Conservation (phyloP, 1,140 invertebrate species). For the Drosophila nannoptera region DNA sequence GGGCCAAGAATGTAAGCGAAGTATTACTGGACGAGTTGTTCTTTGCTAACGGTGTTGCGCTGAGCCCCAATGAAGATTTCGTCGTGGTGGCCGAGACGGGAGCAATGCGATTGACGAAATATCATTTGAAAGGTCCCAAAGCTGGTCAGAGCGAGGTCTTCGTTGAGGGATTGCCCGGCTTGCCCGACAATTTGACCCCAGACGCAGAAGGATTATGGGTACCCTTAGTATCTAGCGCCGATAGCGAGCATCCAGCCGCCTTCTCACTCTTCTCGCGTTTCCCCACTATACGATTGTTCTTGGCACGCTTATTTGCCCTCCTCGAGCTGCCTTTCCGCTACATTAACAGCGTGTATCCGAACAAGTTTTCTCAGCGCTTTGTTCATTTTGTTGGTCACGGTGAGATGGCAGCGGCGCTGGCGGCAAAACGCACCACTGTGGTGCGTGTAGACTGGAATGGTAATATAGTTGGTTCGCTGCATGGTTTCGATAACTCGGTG, state of each 20-base stretch:
- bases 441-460: constrained; percentile 83
- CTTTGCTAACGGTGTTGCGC: constrained; percentile 88
- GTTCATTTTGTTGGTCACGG: constrained; percentile 80
- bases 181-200: constrained; percentile 86
- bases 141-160: constrained; percentile 85
- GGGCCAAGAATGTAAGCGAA: constrained; percentile 80
- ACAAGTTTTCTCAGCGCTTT: constrained; percentile 64
- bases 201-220: constrained; percentile 86
- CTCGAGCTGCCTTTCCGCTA: constrained; percentile 82
- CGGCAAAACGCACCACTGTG: constrained; percentile 79
- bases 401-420: constrained; percentile 59
- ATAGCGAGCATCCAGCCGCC: constrained; percentile 80
- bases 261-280: constrained; percentile 81
- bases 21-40: constrained; percentile 85
- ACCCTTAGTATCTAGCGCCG: constrained; percentile 80
- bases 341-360: constrained; percentile 80
- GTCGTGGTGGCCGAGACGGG: constrained; percentile 86
- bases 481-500: constrained; percentile 80
- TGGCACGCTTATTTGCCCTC: constrained; percentile 80
- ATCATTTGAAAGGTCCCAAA: constrained; percentile 86
- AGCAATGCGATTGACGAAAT: constrained; percentile 81
- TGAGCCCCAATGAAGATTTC: constrained; percentile 87
- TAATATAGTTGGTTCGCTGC: constrained; percentile 83
- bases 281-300: constrained; percentile 82
- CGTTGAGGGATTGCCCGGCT: constrained; percentile 86